Percentiles rank a stretch among this genome's conserved stretches.
Evolutionary conservation across 30 jellyfish, hydroid and myxozoan genomes (phyloP).

Genomic region (Aurelia sp.): DNA sequence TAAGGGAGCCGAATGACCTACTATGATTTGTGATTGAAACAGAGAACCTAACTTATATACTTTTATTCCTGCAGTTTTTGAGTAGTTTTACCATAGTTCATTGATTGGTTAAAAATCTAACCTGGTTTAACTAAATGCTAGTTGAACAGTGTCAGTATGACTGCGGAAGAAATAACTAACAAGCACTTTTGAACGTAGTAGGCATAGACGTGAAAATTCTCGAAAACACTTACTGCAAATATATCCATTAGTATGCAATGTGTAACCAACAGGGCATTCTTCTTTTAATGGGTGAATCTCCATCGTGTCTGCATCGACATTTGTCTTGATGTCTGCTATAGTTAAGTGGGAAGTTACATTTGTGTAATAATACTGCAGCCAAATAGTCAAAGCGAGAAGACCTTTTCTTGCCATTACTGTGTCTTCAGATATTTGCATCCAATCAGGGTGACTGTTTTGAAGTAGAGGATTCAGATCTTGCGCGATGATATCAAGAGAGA

Average conservation of each 20-base stretch:
- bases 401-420: conserved; percentile 67
- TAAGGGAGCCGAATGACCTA: too few relatives aligned
- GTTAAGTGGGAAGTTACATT: conserved; percentile 22
- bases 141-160: too few relatives aligned
- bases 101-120: too few relatives aligned
- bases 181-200: too few relatives aligned
- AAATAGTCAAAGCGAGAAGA: conserved; percentile 43
- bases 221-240: conserved; percentile 61
- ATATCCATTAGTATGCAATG: conserved; percentile 56
- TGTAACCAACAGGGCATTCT: conserved; percentile 43
- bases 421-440: conserved; percentile 64
- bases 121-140: too few relatives aligned
- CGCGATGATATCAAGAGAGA: conserved; percentile 40
- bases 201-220: too few relatives aligned
- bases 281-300: conserved; percentile 27
- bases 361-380: conserved; percentile 44
- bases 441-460: conserved; percentile 5
- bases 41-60: too few relatives aligned
- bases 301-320: conserved; percentile 53
- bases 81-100: too few relatives aligned
- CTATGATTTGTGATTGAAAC: too few relatives aligned
- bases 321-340: conserved; percentile 5
- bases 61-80: too few relatives aligned
- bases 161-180: too few relatives aligned
- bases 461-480: conserved; percentile 30